Percentiles rank a stretch among this genome's conserved stretches.
These are phyloP conservation scores for Calyptomena viridis DNA, from an alignment of 2,113 vertebrate species.

Conservation along the genomic window DNA sequence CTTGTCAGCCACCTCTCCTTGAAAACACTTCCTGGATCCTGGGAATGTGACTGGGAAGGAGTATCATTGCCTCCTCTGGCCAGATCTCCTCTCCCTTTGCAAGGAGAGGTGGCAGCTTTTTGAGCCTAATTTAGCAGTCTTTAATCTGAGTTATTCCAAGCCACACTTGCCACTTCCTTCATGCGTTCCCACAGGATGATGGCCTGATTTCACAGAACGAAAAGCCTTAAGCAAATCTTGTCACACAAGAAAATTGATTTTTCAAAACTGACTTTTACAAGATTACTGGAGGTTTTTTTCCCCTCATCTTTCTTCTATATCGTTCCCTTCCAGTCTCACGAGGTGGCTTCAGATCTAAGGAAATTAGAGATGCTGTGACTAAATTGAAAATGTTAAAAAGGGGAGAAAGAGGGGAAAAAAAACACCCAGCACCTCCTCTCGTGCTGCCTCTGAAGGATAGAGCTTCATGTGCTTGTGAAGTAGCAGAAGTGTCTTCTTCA, in stretches of 20 bases:
- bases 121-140: slow-evolving; percentile 56
- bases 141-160: slow-evolving; percentile 64
- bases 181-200: slow-evolving; percentile 40
- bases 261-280: slow-evolving; percentile 68
- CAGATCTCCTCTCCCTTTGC: not conserved
- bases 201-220: slow-evolving; percentile 64
- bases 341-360: slow-evolving; percentile 56
- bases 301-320: slow-evolving; percentile 21
- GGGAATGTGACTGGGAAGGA: not conserved
- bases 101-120: not conserved
- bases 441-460: not conserved
- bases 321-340: slow-evolving; percentile 48
- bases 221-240: slow-evolving; percentile 64
- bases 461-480: not conserved
- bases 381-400: slow-evolving; percentile 49
- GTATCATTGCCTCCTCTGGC: not conserved
- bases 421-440: not conserved
- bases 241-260: slow-evolving; percentile 68
- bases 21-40: not conserved
- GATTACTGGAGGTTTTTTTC: slow-evolving; percentile 7
- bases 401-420: not conserved
- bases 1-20: not conserved
- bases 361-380: slow-evolving; percentile 62
- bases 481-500: not conserved
- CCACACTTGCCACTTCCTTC: slow-evolving; percentile 45